A percentile compares a stretch with the other conserved stretches of the same genome.
Conservation (phyloP, 1,140 invertebrate genomes). For the Eumaeus atala region DNA sequence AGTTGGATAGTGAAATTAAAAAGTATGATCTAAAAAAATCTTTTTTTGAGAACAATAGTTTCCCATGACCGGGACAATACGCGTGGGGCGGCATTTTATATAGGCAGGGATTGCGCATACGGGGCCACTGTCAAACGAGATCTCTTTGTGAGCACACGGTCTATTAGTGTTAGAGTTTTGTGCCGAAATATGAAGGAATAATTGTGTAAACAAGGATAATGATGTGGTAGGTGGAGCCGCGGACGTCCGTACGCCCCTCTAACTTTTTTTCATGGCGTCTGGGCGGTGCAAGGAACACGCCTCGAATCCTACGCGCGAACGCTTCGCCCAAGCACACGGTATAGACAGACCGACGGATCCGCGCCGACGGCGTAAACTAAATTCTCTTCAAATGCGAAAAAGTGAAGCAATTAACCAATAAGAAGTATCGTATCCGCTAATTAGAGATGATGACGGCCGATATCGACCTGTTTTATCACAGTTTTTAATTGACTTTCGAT, state of each 20-base stretch:
- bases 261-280: constrained; percentile 54
- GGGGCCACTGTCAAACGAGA: constrained; percentile 62
- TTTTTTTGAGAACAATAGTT: constrained; percentile 29
- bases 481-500: constrained; percentile 22
- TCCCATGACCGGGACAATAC: constrained; percentile 44
- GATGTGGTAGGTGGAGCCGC: constrained; percentile 63
- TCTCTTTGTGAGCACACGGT: constrained; percentile 55
- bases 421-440: constrained; percentile 10
- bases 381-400: constrained; percentile 8
- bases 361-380: constrained; percentile 35
- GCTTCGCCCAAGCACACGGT: constrained; percentile 39
- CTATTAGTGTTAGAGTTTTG: constrained; percentile 38
- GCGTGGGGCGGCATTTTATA: constrained; percentile 65
- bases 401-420: constrained; percentile 17
- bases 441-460: constrained; percentile 19
- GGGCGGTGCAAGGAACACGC: constrained; percentile 62
- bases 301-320: constrained; percentile 53
- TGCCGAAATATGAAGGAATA: constrained; percentile 59
- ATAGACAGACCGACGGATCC: constrained; percentile 48
- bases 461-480: constrained; percentile 14
- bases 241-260: constrained; percentile 51
- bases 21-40: no score
- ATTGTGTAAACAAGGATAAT: constrained; percentile 66
- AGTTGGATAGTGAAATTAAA: no score
- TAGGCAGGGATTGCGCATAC: constrained; percentile 50